Evolutionary conservation across 2,797 vertebrate species (phyloP), one percentile per base, ranked within the genome.

Genomic region (Adrianichthys oophorus): DNA sequence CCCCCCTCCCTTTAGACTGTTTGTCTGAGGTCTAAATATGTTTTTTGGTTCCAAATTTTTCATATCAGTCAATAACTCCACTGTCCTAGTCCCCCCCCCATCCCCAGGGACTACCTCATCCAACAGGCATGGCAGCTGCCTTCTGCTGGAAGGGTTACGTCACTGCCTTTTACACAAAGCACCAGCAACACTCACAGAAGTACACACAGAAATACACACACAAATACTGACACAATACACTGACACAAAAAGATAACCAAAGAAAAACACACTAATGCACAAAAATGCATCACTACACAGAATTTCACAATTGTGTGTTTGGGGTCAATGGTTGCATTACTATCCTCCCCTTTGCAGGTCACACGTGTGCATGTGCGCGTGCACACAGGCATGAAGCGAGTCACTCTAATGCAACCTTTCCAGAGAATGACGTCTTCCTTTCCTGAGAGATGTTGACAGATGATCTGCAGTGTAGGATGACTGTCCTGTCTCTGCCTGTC

Each of bases 51-150:
- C 44, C 19, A 46, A 19, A 18, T 18, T 46, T 19, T 18, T 19
- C 17, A 7, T 64, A 48, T 49, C 49, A 32, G 10, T 32, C 29
- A 32, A 10, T 32, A 32, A 32, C 41, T 41, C 52, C 44, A 41
- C 40, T n/a, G 44, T 51, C 21, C 45, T 4, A 1, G 52, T 23
- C 58, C 50, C 51, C 68, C 62, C 60, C 69, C 67, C 74, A 71
- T 69, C 72, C 66, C 58, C 68, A 75, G 72, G 80, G 82, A 89
- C 85, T 87, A 90, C 88, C 83, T 92, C 90, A 92, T 85, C 85
- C 90, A 83, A 87, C 79, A 81, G 85, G 86, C 90, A 92, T 91
- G 88, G 79, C 91, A 92, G 91, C 91, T 92, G 92, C 82, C 85
- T 83, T 82, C 89, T 89, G 84, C 82, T 86, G 77, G 81, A 87